Evolutionary conservation across 2,888 invertebrate genomes (phyloP).

Genomic region (Cheilosia vernalis): DNA sequence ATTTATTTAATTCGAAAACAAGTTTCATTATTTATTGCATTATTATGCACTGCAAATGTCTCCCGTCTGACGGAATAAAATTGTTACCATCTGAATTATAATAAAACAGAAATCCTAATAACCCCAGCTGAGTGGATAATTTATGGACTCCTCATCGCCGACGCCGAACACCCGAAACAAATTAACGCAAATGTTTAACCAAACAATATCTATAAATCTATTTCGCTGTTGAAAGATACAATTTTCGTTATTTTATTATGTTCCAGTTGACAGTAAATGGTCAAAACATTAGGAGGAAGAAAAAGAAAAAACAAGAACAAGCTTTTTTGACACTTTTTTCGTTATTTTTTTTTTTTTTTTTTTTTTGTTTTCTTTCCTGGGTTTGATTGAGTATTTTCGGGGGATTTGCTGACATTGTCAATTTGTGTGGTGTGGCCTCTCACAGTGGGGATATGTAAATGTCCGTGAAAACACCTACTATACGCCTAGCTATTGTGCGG

Average conservation of each 20-base stretch:
- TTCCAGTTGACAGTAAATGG: constrained; percentile 67
- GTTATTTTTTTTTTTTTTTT: not conserved
- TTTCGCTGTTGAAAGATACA: constrained; percentile 69
- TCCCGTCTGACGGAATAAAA: constrained; percentile 60
- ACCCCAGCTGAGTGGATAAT: constrained; percentile 65
- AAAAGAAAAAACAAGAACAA: constrained; percentile 19
- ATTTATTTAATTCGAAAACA: constrained; percentile 44
- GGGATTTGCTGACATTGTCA: constrained; percentile 47
- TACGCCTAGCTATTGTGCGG: constrained; percentile 41
- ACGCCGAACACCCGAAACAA: constrained; percentile 70
- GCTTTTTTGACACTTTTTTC: constrained; percentile 17
- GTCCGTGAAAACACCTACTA: constrained; percentile 64
- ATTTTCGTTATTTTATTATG: constrained; percentile 47
- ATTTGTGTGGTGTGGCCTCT: constrained; percentile 25
- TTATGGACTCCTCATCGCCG: constrained; percentile 49
- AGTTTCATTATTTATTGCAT: constrained; percentile 70
- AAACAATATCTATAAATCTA: constrained; percentile 74
- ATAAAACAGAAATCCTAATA: constrained; percentile 60
- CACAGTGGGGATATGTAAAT: constrained; percentile 51
- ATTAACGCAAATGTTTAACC: constrained; percentile 75
- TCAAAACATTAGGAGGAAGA: constrained; percentile 29
- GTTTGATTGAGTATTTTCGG: constrained; percentile 51
- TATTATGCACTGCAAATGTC: constrained; percentile 71
- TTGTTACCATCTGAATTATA: constrained; percentile 56
- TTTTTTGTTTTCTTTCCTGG: not conserved